Base-by-base conservation (phyloP, 2,888 invertebrate genomes). In the Brenthis daphne region DNA sequence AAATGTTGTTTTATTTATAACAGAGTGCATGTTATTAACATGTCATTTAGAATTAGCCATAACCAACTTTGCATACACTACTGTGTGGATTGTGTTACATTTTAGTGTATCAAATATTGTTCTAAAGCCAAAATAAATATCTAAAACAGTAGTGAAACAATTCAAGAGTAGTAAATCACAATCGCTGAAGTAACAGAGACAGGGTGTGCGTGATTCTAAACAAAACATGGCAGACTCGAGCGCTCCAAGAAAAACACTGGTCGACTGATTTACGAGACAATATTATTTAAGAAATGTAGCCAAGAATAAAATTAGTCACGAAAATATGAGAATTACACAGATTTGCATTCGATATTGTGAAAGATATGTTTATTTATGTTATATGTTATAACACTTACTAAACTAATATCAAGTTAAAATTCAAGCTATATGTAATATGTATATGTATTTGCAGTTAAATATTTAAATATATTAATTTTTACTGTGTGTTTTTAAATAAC, bases 251-350 rank as follows among this genome's bases (percentile, higher is more conserved):
- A 90, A 90, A 92, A 92, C 90, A 92, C 83, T 76, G 82, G 77
- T 81, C 84, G 89, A 86, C 90, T 90, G 92, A 92, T 92, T 92
- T 92, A 92, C 88, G 88, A 87, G 85, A 89, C 89, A 86, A 89
- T 87, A 89, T 88, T 85, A 89, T 89, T 86, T 86, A 82, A 89
- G 87, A 88, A 88, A 90, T 89, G 87, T 85, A 83, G 87, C 86
- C 85, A 83, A 82, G 86, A 87, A 88, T 90, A 89, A 90, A 89
- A 86, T 88, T 86, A 85, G 86, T 88, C 82, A 79, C 82, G 84
- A 85, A 87, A 87, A 85, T 83, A 80, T 79, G 77, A 81, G 83
- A 86, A 86, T 86, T 86, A 86, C 85, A 85, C 83, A 85, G 82
- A 84, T 87, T 85, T 82, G 83, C 83, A 84, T 84, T 80, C 68